A percentile compares a stretch with the other conserved stretches of the same genome.
Conservation (phyloP, 1,140 invertebrate species). For the Zaprionus lachaisei region DNA sequence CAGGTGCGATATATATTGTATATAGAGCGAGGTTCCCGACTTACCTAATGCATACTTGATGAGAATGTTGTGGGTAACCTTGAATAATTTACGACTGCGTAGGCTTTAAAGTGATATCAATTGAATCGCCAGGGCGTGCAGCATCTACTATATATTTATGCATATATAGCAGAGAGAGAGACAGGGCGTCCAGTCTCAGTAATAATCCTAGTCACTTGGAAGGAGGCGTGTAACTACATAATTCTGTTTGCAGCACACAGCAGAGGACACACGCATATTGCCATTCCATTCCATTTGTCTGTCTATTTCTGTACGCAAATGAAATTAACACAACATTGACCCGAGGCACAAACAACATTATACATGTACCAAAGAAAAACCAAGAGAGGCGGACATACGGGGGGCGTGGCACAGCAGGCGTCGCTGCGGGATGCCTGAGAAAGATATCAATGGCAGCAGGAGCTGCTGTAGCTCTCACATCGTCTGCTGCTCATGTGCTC, state of each 20-base stretch:
- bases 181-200: neutral
- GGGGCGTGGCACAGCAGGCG: conserved; percentile 8
- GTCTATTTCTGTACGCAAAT: conserved; percentile 74
- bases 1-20: conserved; percentile 31
- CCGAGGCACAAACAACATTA: conserved; percentile 24
- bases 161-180: neutral
- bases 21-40: neutral
- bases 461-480: neutral
- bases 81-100: conserved; percentile 40
- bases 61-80: conserved; percentile 36
- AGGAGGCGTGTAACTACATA: conserved; percentile 34
- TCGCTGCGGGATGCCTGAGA: neutral
- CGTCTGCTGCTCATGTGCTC: conserved; percentile 14
- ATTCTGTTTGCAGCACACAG: conserved; percentile 58
- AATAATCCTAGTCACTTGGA: neutral
- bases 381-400: neutral
- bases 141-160: neutral
- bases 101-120: conserved; percentile 34
- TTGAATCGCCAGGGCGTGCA: neutral
- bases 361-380: conserved; percentile 25
- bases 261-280: conserved; percentile 30
- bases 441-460: conserved; percentile 36
- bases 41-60: conserved; percentile 50
- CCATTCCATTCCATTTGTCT: conserved; percentile 53
- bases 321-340: conserved; percentile 76